A percentile compares a stretch with the other conserved stretches of the same genome.
phyloP scores from a whole-genome alignment of 2,797 vertebrate species.

The Pantherophis vulpinus region DNA sequence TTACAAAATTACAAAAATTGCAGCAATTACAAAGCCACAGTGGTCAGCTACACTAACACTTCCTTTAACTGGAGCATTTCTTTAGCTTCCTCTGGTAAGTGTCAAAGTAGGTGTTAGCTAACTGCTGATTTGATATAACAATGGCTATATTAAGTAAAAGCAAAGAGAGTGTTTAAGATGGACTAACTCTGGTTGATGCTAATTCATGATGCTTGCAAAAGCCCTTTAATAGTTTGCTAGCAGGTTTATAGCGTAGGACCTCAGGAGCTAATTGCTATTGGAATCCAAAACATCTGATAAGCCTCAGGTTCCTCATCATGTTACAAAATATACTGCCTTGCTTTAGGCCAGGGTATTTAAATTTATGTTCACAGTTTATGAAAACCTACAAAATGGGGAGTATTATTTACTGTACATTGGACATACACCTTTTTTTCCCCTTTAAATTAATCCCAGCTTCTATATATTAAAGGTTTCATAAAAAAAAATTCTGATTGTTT shows the following conservation, averaged over 20 bases:
- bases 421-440: not conserved
- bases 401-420: not conserved
- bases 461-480: slow-evolving; percentile 29
- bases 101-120: not conserved
- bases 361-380: not conserved
- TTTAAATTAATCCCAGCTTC: slow-evolving; percentile 49
- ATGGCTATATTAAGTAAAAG: not conserved
- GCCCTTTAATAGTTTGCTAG: not conserved
- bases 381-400: slow-evolving; percentile 19
- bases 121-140: not conserved
- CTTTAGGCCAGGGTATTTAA: not conserved
- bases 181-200: not conserved
- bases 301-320: not conserved
- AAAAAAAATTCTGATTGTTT: not conserved
- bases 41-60: not conserved
- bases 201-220: not conserved
- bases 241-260: not conserved
- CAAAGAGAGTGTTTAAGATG: not conserved
- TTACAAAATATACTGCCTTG: slow-evolving; percentile 18
- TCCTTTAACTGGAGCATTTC: not conserved
- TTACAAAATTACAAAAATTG: no score
- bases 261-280: not conserved
- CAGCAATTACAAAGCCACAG: not conserved
- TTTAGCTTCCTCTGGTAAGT: not conserved
- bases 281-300: not conserved